Conservation (phyloP, 2,888 invertebrate genomes). For the Synergus gifuensis region DNA sequence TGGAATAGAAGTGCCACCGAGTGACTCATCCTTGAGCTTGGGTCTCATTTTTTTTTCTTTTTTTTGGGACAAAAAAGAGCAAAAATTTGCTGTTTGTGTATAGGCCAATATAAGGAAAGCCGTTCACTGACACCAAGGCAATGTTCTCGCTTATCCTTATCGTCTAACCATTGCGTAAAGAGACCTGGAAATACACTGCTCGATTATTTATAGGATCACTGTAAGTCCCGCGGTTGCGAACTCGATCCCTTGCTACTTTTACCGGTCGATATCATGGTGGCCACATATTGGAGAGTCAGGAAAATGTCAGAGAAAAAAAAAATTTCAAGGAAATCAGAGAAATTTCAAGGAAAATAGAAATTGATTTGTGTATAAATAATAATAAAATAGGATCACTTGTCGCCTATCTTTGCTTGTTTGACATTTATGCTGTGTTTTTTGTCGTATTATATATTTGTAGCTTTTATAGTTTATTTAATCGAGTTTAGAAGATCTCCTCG, state of each 20-base stretch:
- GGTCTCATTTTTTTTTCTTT: background rate
- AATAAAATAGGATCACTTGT: too few relatives aligned
- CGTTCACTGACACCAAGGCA: constrained; percentile 26
- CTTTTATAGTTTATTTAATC: too few relatives aligned
- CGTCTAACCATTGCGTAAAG: constrained; percentile 64
- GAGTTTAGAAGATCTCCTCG: too few relatives aligned
- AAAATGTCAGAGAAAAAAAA: too few relatives aligned
- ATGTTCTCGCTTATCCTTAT: constrained; percentile 62
- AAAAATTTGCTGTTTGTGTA: background rate
- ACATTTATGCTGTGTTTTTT: too few relatives aligned
- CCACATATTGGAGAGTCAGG: too few relatives aligned
- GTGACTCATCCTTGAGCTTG: background rate
- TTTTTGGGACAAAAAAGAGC: background rate
- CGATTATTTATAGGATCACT: constrained; percentile 65
- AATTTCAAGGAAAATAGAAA: too few relatives aligned
- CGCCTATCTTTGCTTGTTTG: too few relatives aligned
- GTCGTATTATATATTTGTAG: too few relatives aligned
- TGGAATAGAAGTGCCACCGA: background rate
- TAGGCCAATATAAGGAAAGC: background rate
- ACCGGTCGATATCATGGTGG: background rate
- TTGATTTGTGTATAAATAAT: too few relatives aligned
- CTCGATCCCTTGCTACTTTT: constrained; percentile 50
- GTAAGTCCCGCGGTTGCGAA: constrained; percentile 46
- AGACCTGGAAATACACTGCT: constrained; percentile 64
- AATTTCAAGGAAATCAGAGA: too few relatives aligned